Conservation (phyloP, 1,140 invertebrate species). For the Forficula auricularia region DNA sequence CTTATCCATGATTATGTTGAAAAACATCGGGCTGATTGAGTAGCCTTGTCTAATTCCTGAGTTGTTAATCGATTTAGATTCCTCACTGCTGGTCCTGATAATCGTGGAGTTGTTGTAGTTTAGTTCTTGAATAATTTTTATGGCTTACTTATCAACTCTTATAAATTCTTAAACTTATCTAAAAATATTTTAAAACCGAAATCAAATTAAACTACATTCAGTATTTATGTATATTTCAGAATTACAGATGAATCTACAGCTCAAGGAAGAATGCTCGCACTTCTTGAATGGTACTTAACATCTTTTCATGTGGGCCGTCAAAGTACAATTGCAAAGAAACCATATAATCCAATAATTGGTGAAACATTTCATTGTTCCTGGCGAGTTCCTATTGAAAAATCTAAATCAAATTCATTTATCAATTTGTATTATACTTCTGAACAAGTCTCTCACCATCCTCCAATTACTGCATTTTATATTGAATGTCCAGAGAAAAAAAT, state of each 20-base stretch:
- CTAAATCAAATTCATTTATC: too few species aligned
- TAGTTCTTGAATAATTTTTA: too few species aligned
- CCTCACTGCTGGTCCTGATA: too few species aligned
- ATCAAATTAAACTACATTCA: too few species aligned
- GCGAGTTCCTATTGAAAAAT: slow-evolving; percentile 13
- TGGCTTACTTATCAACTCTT: too few species aligned
- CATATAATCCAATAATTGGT: slow-evolving; percentile 46
- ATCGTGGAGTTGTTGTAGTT: too few species aligned
- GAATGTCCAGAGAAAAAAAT: slow-evolving; percentile 36
- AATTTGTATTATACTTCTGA: slow-evolving; percentile 28
- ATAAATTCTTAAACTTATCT: too few species aligned
- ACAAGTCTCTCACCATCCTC: slow-evolving; percentile 57
- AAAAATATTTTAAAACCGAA: too few species aligned
- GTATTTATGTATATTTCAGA: slow-evolving; percentile 16
- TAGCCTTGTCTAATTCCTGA: too few species aligned
- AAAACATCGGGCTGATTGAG: too few species aligned
- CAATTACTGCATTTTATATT: slow-evolving; percentile 45
- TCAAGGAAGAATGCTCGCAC: slow-evolving; percentile 36
- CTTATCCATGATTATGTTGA: too few species aligned
- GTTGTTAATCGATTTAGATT: too few species aligned
- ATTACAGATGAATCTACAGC: slow-evolving; percentile 35
- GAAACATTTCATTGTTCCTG: slow-evolving; percentile 38
- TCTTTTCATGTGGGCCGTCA: slow-evolving; percentile 44
- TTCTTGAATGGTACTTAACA: slow-evolving; percentile 40
- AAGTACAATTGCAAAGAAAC: slow-evolving; percentile 41